phyloP scores from a whole-genome alignment of 2,888 invertebrate species.

The Amorpha juglandis region DNA sequence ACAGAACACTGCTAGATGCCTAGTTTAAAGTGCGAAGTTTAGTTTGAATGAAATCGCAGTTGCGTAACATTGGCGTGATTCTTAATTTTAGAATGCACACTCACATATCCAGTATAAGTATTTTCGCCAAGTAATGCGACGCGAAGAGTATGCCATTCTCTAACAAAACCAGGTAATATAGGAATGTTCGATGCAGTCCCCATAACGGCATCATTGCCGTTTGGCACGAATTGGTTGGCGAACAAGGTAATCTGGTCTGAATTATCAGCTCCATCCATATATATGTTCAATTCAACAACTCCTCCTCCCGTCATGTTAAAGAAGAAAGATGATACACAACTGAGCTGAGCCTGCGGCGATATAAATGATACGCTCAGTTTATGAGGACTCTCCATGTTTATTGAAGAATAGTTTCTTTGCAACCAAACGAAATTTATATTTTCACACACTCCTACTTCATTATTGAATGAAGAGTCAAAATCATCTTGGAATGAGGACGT shows the following conservation, averaged over 20 bases:
- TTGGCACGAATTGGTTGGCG: conserved; percentile 13
- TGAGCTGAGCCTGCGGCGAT: conserved; percentile 35
- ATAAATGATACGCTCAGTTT: conserved; percentile 47
- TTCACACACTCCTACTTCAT: conserved; percentile 40
- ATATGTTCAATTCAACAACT: conserved; percentile 30
- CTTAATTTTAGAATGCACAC: conserved; percentile 32
- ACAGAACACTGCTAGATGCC: too few relatives aligned
- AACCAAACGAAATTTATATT: conserved; percentile 42
- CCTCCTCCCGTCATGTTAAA: conserved; percentile 29
- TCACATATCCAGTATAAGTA: conserved; percentile 47
- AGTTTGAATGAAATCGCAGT: not conserved
- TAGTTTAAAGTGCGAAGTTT: too few relatives aligned
- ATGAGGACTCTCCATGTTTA: conserved; percentile 42
- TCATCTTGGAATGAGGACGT: conserved; percentile 54
- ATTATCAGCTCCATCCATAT: conserved; percentile 20
- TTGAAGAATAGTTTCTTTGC: conserved; percentile 41
- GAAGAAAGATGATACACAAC: conserved; percentile 38
- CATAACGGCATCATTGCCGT: conserved; percentile 18
- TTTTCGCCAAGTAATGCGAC: conserved; percentile 33
- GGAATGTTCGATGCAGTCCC: conserved; percentile 27
- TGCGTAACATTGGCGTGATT: not conserved
- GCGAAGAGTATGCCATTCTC: conserved; percentile 43
- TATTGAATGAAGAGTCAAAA: conserved; percentile 46
- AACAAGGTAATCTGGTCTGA: conserved; percentile 27
- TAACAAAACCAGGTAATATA: conserved; percentile 25